These are phyloP conservation scores for Hemitrygon akajei DNA, from an alignment of 2,797 vertebrate species.

Conservation along the genomic window DNA sequence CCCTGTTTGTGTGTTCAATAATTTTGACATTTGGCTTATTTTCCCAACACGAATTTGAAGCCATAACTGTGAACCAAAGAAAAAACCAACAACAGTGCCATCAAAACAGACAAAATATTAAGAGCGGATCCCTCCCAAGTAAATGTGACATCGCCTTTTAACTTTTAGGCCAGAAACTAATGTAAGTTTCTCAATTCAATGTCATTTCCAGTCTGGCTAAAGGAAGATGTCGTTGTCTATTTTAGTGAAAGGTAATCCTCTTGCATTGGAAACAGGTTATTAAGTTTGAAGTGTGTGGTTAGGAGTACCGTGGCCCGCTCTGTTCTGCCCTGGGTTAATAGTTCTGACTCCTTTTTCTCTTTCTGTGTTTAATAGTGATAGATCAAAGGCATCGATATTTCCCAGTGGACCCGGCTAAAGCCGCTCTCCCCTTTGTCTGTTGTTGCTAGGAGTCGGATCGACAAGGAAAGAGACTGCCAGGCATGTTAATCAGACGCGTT, in stretches of 20 bases:
- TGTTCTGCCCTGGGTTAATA: slow-evolving; percentile 43
- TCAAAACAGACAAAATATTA: not conserved
- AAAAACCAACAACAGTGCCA: not conserved
- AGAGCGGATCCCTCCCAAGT: not conserved
- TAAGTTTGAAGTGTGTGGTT: slow-evolving; percentile 41
- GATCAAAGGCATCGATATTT: slow-evolving; percentile 69
- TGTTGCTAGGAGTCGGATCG: slow-evolving; percentile 68
- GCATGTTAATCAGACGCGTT: slow-evolving; percentile 70
- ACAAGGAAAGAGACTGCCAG: slow-evolving; percentile 60
- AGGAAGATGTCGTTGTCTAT: slow-evolving; percentile 42
- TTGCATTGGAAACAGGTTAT: slow-evolving; percentile 43
- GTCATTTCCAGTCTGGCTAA: slow-evolving; percentile 40
- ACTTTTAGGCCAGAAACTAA: slow-evolving; percentile 33
- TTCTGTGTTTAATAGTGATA: slow-evolving; percentile 62
- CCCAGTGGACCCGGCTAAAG: slow-evolving; percentile 57
- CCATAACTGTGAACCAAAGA: too few relatives aligned
- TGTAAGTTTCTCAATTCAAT: slow-evolving; percentile 38
- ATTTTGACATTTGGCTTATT: slow-evolving; percentile 37
- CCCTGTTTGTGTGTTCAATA: not conserved
- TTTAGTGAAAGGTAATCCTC: slow-evolving; percentile 46
- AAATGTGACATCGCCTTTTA: slow-evolving; percentile 37
- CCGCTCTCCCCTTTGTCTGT: slow-evolving; percentile 63
- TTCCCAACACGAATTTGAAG: not conserved
- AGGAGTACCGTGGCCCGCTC: slow-evolving; percentile 40
- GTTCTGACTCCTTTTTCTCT: slow-evolving; percentile 47